These are phyloP conservation scores for Ctenopoma multispine DNA, from an alignment of 2,797 vertebrate genomes.

Conservation along the genomic window DNA sequence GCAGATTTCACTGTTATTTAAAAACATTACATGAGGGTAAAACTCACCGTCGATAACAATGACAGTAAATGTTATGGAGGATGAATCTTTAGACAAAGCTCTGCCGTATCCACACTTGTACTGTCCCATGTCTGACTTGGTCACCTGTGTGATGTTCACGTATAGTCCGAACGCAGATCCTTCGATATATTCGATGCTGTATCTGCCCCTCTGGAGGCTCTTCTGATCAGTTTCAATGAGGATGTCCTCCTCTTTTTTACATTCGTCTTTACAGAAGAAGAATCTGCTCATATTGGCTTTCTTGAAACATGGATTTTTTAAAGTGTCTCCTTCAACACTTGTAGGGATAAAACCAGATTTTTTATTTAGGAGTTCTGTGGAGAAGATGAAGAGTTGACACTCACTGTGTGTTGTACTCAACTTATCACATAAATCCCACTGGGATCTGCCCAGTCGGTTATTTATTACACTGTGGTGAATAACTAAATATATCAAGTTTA, in stretches of 20 bases:
- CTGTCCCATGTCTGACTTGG: neutral
- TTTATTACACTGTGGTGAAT: too few relatives aligned
- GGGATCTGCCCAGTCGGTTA: too few relatives aligned
- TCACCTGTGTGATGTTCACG: neutral
- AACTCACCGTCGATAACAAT: constrained; percentile 8
- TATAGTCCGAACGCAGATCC: fast-evolving
- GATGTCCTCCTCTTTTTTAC: neutral
- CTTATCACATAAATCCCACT: too few relatives aligned
- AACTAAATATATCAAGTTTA: neutral
- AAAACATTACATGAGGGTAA: too few relatives aligned
- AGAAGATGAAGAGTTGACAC: neutral
- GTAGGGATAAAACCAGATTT: fast-evolving
- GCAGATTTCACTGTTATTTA: too few relatives aligned
- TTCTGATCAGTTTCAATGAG: neutral
- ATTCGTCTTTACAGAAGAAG: neutral
- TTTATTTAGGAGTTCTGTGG: neutral
- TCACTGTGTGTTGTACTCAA: neutral
- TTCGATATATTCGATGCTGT: neutral
- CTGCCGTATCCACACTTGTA: constrained; percentile 21
- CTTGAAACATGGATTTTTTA: fast-evolving
- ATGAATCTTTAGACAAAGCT: neutral
- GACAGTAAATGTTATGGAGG: fast-evolving
- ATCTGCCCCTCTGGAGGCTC: neutral
- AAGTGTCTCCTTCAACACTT: neutral
- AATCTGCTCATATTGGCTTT: neutral